phyloP scores from a whole-genome alignment of 2,888 invertebrate species.

The Cantharis rufa region DNA sequence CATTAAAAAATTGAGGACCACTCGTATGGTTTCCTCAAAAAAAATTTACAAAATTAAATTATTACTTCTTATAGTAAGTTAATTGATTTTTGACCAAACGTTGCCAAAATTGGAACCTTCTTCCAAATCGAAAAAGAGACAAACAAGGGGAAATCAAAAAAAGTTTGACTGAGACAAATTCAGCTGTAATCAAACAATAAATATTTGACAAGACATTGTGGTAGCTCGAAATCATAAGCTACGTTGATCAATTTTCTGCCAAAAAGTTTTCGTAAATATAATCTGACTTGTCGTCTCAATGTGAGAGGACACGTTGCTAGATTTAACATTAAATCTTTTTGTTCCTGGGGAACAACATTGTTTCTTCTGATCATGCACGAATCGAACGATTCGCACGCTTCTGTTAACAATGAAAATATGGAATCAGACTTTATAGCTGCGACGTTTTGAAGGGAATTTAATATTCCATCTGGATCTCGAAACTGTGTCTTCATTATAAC shows the following conservation, averaged over 20 bases:
- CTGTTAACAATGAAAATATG: slow-evolving; percentile 69
- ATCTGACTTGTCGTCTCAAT: slow-evolving; percentile 67
- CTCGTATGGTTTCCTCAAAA: background rate
- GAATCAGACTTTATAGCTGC: slow-evolving; percentile 63
- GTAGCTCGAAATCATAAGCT: slow-evolving; percentile 66
- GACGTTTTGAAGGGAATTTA: slow-evolving; percentile 76
- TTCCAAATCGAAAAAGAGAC: background rate
- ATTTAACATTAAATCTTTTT: slow-evolving; percentile 68
- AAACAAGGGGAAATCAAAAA: background rate
- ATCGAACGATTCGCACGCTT: slow-evolving; percentile 78
- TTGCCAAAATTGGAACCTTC: background rate
- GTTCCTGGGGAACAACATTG: slow-evolving; percentile 65
- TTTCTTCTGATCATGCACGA: slow-evolving; percentile 79
- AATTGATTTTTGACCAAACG: background rate
- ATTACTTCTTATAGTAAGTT: background rate
- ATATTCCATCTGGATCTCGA: slow-evolving; percentile 80
- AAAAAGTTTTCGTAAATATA: slow-evolving; percentile 56
- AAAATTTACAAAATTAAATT: background rate
- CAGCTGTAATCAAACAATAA: slow-evolving; percentile 70
- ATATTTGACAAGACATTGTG: slow-evolving; percentile 68
- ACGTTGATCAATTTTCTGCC: slow-evolving; percentile 63
- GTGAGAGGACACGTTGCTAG: slow-evolving; percentile 70
- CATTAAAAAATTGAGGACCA: background rate
- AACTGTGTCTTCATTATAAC: slow-evolving; percentile 84
- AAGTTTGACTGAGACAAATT: slow-evolving; percentile 12